Percentiles rank a stretch among this genome's conserved stretches.
Evolutionary conservation across 2,113 vertebrate species (phyloP).

Genomic region (Corydoras maculifer): DNA sequence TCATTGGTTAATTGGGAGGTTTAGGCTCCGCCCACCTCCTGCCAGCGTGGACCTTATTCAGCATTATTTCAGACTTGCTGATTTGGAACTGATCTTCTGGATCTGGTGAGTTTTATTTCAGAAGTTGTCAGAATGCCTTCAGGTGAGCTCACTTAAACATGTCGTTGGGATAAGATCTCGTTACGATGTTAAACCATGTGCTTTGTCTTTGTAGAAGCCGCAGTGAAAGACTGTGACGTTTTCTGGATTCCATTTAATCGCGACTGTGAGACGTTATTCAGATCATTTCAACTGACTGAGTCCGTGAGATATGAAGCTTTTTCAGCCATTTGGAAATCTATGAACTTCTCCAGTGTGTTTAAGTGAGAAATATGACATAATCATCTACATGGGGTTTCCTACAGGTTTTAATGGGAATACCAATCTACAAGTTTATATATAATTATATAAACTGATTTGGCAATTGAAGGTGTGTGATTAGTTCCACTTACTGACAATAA

Average conservation of each 20-base stretch:
- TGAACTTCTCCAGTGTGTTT: slow-evolving; percentile 76
- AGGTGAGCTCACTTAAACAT: not conserved
- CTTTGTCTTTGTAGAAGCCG: not conserved
- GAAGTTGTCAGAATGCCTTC: not conserved
- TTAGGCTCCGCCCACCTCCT: no score
- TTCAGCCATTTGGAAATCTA: slow-evolving; percentile 73
- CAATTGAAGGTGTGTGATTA: no score
- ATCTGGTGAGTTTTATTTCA: no score
- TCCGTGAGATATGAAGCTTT: slow-evolving; percentile 81
- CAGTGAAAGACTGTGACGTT: slow-evolving; percentile 17
- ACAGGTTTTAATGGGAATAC: no score
- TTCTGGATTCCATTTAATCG: slow-evolving; percentile 58
- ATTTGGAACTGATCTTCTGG: not conserved
- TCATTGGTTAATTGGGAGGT: no score
- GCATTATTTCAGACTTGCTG: not conserved
- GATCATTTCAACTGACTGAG: slow-evolving; percentile 73
- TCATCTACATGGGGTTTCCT: no score
- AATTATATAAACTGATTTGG: no score
- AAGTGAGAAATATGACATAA: slow-evolving; percentile 50
- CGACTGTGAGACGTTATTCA: slow-evolving; percentile 82
- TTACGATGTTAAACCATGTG: not conserved
- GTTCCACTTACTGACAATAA: no score
- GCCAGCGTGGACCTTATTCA: no score
- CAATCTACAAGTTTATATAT: no score
- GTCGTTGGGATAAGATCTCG: not conserved